phyloP scores from a whole-genome alignment of 1,140 invertebrate species.

The Batillaria attramentaria region DNA sequence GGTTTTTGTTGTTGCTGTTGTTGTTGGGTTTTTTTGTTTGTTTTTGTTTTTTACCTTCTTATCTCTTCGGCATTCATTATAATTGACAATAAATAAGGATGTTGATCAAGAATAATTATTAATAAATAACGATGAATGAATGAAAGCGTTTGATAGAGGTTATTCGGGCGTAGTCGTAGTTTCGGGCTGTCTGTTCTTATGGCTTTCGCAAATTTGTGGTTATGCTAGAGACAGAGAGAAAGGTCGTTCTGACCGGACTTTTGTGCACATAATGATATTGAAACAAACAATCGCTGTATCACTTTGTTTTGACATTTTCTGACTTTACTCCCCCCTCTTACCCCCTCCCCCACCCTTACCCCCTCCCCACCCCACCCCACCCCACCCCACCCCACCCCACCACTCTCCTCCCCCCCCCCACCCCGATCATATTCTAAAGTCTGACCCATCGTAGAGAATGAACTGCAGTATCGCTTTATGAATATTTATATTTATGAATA shows the following conservation, averaged over 20 bases:
- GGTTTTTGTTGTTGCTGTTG: no score
- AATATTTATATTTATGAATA: neutral
- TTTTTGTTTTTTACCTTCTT: no score
- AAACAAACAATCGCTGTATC: neutral
- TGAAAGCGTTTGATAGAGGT: no score
- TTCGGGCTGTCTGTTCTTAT: neutral
- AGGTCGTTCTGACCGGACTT: neutral
- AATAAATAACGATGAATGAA: no score
- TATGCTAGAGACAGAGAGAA: no score
- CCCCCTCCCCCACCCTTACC: neutral
- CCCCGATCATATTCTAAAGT: neutral
- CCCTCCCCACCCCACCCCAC: neutral
- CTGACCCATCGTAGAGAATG: neutral
- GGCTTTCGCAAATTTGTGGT: neutral
- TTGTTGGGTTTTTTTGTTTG: no score
- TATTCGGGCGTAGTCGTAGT: no score
- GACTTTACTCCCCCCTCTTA: neutral
- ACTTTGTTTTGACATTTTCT: neutral
- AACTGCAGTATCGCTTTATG: neutral
- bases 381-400: neutral
- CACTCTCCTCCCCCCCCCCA: neutral
- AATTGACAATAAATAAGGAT: no score
- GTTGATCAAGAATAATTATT: no score
- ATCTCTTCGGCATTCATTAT: no score
- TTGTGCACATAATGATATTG: constrained; percentile 1